phyloP scores from a whole-genome alignment of 2,113 vertebrate genomes.

The Polypterus senegalus region DNA sequence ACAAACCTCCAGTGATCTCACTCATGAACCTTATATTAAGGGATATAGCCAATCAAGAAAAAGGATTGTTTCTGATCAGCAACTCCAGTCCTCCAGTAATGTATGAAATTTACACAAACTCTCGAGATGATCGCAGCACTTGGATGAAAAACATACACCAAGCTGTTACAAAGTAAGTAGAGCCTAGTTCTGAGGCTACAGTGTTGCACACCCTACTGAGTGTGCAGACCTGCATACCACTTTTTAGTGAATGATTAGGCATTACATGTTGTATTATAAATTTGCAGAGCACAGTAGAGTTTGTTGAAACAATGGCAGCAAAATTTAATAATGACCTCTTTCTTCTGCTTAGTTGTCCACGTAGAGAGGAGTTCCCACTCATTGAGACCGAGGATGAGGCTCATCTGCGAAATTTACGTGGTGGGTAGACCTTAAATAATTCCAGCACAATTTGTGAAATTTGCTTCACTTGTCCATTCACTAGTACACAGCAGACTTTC shows the following conservation, averaged over 20 bases:
- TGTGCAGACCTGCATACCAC: neutral
- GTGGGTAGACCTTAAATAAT: conserved; percentile 31
- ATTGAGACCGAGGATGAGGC: conserved; percentile 80
- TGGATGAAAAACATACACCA: conserved; percentile 78
- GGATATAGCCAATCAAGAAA: conserved; percentile 86
- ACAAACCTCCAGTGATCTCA: conserved; percentile 71
- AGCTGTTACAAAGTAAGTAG: conserved; percentile 61
- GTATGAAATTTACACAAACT: conserved; percentile 79
- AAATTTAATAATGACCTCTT: neutral
- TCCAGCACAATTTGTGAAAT: neutral
- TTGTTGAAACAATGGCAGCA: too few relatives aligned
- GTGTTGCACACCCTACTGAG: neutral
- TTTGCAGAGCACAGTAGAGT: too few relatives aligned
- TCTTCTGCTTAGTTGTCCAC: conserved; percentile 58
- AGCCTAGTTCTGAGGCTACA: neutral
- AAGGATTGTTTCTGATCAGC: conserved; percentile 81
- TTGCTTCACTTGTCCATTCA: too few relatives aligned
- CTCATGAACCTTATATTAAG: conserved; percentile 75
- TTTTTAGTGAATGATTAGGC: too few relatives aligned
- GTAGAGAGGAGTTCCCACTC: conserved; percentile 70
- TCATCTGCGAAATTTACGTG: conserved; percentile 68
- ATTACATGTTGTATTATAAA: too few relatives aligned
- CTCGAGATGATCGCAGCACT: conserved; percentile 65
- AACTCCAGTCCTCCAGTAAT: conserved; percentile 68
- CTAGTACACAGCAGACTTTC: too few relatives aligned